Percentiles rank a stretch among this genome's conserved stretches.
Evolutionary conservation across 1,140 invertebrate genomes (phyloP).

Genomic region (Lepidurus arcticus): DNA sequence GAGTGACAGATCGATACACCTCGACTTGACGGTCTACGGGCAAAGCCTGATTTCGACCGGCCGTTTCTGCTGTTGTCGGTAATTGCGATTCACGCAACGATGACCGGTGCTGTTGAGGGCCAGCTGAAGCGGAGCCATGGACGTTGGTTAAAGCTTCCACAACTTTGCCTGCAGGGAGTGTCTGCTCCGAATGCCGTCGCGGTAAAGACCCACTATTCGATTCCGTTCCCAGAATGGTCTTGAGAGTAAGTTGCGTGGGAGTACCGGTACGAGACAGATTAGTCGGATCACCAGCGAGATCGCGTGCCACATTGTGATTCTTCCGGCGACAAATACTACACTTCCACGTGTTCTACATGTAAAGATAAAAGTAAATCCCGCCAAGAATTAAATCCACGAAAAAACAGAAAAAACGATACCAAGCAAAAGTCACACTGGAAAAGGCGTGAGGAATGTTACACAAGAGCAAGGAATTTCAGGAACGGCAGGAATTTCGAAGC

Average conservation of each 20-base stretch:
- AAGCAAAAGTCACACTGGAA: no score
- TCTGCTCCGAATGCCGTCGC: neutral
- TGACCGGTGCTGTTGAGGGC: conserved; percentile 33
- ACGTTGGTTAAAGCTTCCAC: conserved; percentile 36
- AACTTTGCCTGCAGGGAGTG: neutral
- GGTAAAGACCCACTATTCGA: neutral
- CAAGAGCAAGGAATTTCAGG: neutral
- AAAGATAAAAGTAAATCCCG: neutral
- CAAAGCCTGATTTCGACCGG: conserved; percentile 33
- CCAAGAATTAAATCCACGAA: no score
- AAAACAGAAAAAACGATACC: no score
- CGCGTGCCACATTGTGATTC: conserved; percentile 34
- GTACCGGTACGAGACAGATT: conserved; percentile 36
- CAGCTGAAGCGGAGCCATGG: conserved; percentile 35
- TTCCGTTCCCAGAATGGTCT: conserved; percentile 36
- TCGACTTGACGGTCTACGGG: conserved; percentile 43
- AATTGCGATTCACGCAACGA: conserved; percentile 38
- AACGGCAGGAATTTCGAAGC: neutral
- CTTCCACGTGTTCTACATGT: conserved; percentile 61
- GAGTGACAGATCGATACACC: conserved; percentile 49
- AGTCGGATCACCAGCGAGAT: conserved; percentile 29
- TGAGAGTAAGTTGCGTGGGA: conserved; percentile 36
- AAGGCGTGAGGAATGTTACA: no score
- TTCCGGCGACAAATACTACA: conserved; percentile 74
- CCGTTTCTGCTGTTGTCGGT: conserved; percentile 35